Percentiles rank a stretch among this genome's conserved stretches.
phyloP scores from a whole-genome alignment of 2,888 invertebrate species.

The Stratiomys singularior region DNA sequence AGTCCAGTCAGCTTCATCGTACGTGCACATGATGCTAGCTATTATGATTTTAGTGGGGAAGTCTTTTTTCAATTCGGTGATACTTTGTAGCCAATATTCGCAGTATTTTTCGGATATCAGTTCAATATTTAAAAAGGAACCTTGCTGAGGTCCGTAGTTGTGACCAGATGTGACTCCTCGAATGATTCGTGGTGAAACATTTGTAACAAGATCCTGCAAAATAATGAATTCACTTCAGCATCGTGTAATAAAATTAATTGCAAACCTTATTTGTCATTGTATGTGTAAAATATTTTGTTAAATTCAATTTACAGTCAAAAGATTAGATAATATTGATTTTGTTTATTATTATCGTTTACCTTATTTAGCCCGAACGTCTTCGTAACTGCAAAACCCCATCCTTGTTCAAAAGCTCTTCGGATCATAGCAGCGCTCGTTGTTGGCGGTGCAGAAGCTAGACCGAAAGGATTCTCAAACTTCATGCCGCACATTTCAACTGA shows the following conservation, averaged over 20 bases:
- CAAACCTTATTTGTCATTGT: neutral
- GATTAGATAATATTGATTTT: neutral
- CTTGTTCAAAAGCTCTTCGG: slow-evolving; percentile 91
- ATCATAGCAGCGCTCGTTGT: slow-evolving; percentile 96
- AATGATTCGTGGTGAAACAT: slow-evolving; percentile 96
- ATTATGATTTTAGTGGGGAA: slow-evolving; percentile 92
- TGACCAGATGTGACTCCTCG: slow-evolving; percentile 93
- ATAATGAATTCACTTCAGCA: neutral
- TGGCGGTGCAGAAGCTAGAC: slow-evolving; percentile 96
- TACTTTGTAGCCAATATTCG: slow-evolving; percentile 91
- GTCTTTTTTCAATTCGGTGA: slow-evolving; percentile 88
- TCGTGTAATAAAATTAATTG: too few species aligned
- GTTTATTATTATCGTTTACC: slow-evolving; percentile 69
- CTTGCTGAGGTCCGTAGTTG: slow-evolving; percentile 94
- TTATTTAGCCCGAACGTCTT: slow-evolving; percentile 97
- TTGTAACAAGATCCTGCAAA: slow-evolving; percentile 89
- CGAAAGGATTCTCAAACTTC: slow-evolving; percentile 96
- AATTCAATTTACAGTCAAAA: neutral
- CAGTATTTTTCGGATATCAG: slow-evolving; percentile 96
- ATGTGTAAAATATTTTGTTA: neutral
- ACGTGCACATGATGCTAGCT: slow-evolving; percentile 96
- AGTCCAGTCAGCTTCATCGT: slow-evolving; percentile 88
- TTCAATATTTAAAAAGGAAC: slow-evolving; percentile 97
- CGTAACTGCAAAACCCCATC: slow-evolving; percentile 98
- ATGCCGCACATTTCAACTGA: slow-evolving; percentile 94